Evolutionary conservation across 2,888 invertebrate genomes (phyloP).

Genomic region (Gonocerus acuteangulatus): DNA sequence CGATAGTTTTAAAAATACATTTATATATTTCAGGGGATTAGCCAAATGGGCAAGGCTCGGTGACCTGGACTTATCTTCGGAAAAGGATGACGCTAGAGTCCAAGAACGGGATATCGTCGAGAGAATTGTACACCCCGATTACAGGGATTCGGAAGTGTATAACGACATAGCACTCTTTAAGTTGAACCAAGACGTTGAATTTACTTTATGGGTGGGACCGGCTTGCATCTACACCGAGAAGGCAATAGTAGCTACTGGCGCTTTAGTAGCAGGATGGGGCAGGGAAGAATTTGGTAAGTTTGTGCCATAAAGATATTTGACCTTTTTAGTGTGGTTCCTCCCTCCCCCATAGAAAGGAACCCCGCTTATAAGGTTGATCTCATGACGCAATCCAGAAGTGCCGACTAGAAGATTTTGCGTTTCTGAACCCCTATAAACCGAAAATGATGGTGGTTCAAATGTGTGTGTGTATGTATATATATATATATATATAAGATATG

Average conservation of each 20-base stretch:
- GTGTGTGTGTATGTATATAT: too few species aligned
- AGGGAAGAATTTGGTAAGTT: slow-evolving; percentile 42
- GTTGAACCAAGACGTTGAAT: slow-evolving; percentile 47
- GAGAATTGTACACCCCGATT: slow-evolving; percentile 51
- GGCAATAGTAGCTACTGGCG: slow-evolving; percentile 26
- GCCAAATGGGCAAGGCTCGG: slow-evolving; percentile 51
- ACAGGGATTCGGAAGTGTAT: slow-evolving; percentile 49
- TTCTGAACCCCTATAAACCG: too few species aligned
- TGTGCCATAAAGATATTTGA: not conserved
- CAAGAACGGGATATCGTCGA: slow-evolving; percentile 48
- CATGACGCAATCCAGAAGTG: too few species aligned
- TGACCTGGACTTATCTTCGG: slow-evolving; percentile 49
- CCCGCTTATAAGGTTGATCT: too few species aligned
- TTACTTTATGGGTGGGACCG: slow-evolving; percentile 53
- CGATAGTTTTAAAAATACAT: too few species aligned
- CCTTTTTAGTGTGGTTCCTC: too few species aligned
- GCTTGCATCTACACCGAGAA: slow-evolving; percentile 49
- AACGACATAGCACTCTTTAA: slow-evolving; percentile 61
- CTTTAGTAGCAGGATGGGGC: slow-evolving; percentile 59
- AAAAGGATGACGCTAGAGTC: slow-evolving; percentile 47
- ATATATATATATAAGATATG: too few species aligned
- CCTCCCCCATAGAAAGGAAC: too few species aligned
- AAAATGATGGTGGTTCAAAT: too few species aligned
- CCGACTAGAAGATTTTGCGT: too few species aligned
- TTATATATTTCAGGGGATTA: slow-evolving; percentile 44